Evolutionary conservation across 2,888 invertebrate species (phyloP).

Genomic region (Elegia similella): DNA sequence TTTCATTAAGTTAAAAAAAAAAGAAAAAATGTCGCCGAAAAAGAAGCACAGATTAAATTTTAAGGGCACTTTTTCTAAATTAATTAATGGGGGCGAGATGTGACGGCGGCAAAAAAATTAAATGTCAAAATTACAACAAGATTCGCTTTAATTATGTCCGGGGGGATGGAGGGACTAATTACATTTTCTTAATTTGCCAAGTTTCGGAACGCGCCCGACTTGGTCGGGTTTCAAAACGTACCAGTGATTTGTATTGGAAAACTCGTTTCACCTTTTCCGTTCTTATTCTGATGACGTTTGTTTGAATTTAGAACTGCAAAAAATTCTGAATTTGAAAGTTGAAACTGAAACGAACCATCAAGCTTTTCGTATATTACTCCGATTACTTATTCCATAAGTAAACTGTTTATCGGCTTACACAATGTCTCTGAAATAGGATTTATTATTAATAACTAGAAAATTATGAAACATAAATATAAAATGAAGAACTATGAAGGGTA

Average conservation of each 20-base stretch:
- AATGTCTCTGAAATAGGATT: too few relatives aligned
- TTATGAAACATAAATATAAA: too few relatives aligned
- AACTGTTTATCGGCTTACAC: too few relatives aligned
- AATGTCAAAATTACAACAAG: slow-evolving; percentile 81
- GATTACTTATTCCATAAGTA: too few relatives aligned
- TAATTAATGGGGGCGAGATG: slow-evolving; percentile 71
- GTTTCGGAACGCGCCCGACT: slow-evolving; percentile 46
- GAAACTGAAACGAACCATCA: background rate
- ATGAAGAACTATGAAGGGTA: too few relatives aligned
- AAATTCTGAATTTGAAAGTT: background rate
- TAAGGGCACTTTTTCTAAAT: slow-evolving; percentile 72
- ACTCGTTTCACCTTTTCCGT: slow-evolving; percentile 26
- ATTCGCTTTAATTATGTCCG: slow-evolving; percentile 78
- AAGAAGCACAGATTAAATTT: slow-evolving; percentile 72
- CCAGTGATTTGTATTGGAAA: slow-evolving; percentile 38
- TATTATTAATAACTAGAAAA: too few relatives aligned
- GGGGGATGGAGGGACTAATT: slow-evolving; percentile 60
- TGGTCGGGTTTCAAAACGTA: slow-evolving; percentile 39
- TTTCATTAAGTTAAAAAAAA: slow-evolving; percentile 66
- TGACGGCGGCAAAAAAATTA: slow-evolving; percentile 72
- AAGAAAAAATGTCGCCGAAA: slow-evolving; percentile 59
- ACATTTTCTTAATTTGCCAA: slow-evolving; percentile 81
- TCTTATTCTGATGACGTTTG: slow-evolving; percentile 3
- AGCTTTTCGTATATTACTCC: too few relatives aligned
- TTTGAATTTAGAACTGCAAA: background rate